phyloP scores from a whole-genome alignment of 2,797 vertebrate species.

The Tachyglossus aculeatus region DNA sequence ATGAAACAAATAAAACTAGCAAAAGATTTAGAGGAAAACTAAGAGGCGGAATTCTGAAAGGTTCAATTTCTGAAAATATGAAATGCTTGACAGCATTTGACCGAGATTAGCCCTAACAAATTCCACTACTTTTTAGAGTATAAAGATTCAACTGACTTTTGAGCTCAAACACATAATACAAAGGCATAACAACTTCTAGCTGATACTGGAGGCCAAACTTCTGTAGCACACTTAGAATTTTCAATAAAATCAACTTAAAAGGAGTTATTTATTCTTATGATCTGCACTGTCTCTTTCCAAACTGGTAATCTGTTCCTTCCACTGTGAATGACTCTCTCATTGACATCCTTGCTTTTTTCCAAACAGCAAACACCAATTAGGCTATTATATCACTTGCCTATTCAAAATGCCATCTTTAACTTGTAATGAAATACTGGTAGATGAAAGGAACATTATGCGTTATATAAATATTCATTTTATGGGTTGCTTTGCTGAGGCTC shows the following conservation, averaged over 20 bases:
- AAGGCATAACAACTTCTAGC: conserved; percentile 24
- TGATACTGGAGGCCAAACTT: conserved; percentile 17
- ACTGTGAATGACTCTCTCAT: background rate
- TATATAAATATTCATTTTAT: conserved; percentile 7
- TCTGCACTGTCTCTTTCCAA: background rate
- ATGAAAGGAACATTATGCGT: background rate
- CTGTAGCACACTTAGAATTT: conserved; percentile 8
- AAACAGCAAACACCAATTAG: background rate
- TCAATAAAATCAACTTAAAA: conserved; percentile 20
- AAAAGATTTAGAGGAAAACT: no score
- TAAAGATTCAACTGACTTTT: conserved; percentile 34
- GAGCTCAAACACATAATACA: background rate
- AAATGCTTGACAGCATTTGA: background rate
- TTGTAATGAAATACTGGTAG: background rate
- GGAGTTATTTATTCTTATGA: background rate
- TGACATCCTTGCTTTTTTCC: background rate
- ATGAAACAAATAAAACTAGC: no score
- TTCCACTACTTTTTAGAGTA: background rate
- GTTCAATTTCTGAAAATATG: background rate
- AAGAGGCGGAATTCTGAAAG: no score
- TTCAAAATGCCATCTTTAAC: conserved; percentile 2
- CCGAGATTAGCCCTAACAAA: background rate
- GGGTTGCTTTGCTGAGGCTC: background rate
- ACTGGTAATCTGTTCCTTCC: background rate
- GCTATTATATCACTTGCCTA: conserved; percentile 17